These are phyloP conservation scores for Crossaster papposus DNA, from an alignment of 53 echinoderm and acorn worm genomes.

Conservation along the genomic window DNA sequence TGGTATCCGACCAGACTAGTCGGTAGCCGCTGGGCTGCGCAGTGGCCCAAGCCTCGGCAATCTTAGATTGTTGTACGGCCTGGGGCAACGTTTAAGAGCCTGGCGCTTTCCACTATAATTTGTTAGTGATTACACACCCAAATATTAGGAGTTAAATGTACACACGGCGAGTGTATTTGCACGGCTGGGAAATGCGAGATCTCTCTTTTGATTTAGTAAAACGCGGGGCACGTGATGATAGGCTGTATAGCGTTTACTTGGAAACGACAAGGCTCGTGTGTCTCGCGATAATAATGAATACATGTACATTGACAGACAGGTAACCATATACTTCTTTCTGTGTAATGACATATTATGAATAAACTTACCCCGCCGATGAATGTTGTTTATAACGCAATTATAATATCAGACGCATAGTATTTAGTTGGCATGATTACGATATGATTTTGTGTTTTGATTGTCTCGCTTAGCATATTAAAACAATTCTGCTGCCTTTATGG, in stretches of 20 bases:
- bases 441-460: too few relatives aligned
- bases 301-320: neutral
- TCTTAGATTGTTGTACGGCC: slow-evolving; percentile 55
- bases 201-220: slow-evolving; percentile 52
- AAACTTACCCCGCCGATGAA: neutral
- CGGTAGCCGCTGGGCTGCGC: slow-evolving; percentile 33
- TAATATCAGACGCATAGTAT: neutral
- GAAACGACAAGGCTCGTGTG: neutral
- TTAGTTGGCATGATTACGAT: neutral
- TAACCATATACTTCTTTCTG: neutral
- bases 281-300: neutral
- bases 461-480: too few relatives aligned
- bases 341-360: neutral
- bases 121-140: slow-evolving; percentile 59
- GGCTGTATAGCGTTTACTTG: neutral
- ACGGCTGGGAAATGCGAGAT: slow-evolving; percentile 33
- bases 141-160: slow-evolving; percentile 53
- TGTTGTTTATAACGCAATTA: neutral
- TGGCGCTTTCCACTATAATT: slow-evolving; percentile 54
- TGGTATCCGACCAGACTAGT: slow-evolving; percentile 15
- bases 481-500: too few relatives aligned
- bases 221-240: neutral
- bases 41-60: slow-evolving; percentile 12
- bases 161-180: slow-evolving; percentile 56
- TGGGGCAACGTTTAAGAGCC: slow-evolving; percentile 58